Evolutionary conservation across 64 coral and sea anemone genomes (phyloP).

Genomic region (Montipora sp.): DNA sequence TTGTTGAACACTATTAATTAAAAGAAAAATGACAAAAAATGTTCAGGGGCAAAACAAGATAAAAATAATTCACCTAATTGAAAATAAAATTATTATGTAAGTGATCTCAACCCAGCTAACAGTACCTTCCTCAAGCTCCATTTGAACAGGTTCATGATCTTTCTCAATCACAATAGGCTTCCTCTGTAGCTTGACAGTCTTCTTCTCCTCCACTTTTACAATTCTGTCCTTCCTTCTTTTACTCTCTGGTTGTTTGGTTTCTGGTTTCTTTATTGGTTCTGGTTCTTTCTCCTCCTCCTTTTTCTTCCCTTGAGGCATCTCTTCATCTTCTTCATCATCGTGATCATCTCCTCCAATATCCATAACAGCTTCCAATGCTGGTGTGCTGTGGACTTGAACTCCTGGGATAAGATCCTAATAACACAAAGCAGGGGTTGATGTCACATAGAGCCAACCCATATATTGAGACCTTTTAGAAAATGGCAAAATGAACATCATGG

Average conservation of each 20-base stretch:
- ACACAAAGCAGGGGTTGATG: not conserved
- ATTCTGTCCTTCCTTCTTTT: slow-evolving; percentile 78
- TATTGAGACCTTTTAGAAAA: too few species aligned
- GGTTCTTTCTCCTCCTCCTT: slow-evolving; percentile 27
- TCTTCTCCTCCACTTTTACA: slow-evolving; percentile 93
- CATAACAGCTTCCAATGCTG: slow-evolving; percentile 97
- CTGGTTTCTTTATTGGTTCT: slow-evolving; percentile 37
- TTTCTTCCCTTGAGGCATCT: slow-evolving; percentile 19
- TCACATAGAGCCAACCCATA: too few species aligned
- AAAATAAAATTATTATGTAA: not conserved
- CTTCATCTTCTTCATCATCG: slow-evolving; percentile 66
- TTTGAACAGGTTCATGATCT: slow-evolving; percentile 56
- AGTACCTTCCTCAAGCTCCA: slow-evolving; percentile 83
- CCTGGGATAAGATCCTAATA: slow-evolving; percentile 90
- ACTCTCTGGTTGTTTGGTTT: slow-evolving; percentile 52
- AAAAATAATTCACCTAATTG: not conserved
- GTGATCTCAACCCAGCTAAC: not conserved
- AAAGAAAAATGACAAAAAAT: not conserved
- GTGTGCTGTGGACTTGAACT: slow-evolving; percentile 91
- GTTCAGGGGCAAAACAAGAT: too few species aligned
- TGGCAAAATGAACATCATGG: too few species aligned
- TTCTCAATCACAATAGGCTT: slow-evolving; percentile 38
- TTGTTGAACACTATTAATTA: not conserved
- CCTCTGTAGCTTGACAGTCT: slow-evolving; percentile 80
- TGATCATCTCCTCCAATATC: slow-evolving; percentile 87